Evolutionary conservation across 1,140 invertebrate genomes (phyloP).

Genomic region (Aphaenogaster floridana): DNA sequence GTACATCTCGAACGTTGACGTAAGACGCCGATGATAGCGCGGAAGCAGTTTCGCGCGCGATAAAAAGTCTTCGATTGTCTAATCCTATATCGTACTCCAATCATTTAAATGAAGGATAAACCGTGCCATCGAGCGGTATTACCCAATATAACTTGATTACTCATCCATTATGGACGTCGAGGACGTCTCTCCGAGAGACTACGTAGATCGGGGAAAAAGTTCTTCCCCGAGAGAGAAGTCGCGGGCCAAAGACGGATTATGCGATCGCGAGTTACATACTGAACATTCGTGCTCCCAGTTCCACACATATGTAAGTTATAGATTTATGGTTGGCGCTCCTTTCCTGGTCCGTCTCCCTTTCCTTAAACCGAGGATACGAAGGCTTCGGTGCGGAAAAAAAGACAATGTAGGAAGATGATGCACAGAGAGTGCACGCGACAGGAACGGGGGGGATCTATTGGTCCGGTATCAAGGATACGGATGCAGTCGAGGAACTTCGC

Average conservation of each 20-base stretch:
- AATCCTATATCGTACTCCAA: conserved; percentile 19
- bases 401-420: neutral
- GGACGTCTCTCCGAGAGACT: neutral
- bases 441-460: conserved; percentile 38
- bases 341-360: neutral
- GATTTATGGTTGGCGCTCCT: neutral
- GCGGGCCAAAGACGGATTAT: neutral
- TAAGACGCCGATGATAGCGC: neutral
- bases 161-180: conserved; percentile 3
- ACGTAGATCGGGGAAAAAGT: conserved; percentile 4
- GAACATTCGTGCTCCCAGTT: neutral
- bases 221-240: neutral
- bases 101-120: conserved; percentile 27
- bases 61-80: conserved; percentile 8
- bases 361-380: neutral
- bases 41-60: neutral
- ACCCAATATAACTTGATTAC: conserved; percentile 22
- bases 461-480: neutral
- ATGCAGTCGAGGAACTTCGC: neutral
- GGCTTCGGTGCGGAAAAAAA: neutral
- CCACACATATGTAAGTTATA: neutral
- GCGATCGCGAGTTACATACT: neutral
- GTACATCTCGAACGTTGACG: neutral
- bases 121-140: neutral
- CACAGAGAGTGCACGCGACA: conserved; percentile 13